A percentile compares a stretch with the other conserved stretches of the same genome.
Conservation (phyloP, 2,888 invertebrate genomes). For the Hyles lineata region DNA sequence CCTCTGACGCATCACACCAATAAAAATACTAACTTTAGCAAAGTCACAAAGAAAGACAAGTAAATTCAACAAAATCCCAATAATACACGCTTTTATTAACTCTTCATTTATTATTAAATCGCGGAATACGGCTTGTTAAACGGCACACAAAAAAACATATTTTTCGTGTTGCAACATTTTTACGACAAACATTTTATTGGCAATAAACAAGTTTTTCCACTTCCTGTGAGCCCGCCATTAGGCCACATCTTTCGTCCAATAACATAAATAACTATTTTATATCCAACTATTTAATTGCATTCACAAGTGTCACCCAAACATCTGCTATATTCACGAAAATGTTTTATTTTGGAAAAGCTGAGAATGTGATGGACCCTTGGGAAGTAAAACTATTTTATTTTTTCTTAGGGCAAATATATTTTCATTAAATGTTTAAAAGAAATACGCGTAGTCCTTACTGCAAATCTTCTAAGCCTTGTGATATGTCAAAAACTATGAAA, state of each 20-base stretch:
- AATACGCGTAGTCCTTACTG: too few relatives aligned
- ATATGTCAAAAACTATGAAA: too few relatives aligned
- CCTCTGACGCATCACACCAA: neutral
- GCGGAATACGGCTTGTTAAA: constrained; percentile 10
- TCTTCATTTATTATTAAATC: neutral
- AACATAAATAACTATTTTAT: constrained; percentile 42
- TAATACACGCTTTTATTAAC: neutral
- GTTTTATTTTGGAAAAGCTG: neutral
- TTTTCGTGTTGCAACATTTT: constrained; percentile 41
- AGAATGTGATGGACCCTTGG: too few relatives aligned
- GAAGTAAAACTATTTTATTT: too few relatives aligned
- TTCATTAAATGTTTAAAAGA: too few relatives aligned
- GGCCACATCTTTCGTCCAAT: constrained; percentile 37
- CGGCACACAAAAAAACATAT: constrained; percentile 18
- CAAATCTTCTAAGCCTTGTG: too few relatives aligned
- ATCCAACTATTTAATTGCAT: constrained; percentile 38
- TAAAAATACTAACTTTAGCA: neutral
- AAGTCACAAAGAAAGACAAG: neutral
- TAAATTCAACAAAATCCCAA: neutral
- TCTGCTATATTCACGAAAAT: neutral
- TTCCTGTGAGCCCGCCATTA: constrained; percentile 39
- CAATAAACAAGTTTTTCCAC: constrained; percentile 46
- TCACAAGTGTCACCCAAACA: constrained; percentile 33
- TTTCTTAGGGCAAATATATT: too few relatives aligned
- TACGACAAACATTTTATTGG: constrained; percentile 51